Evolutionary conservation across 1,140 invertebrate genomes (phyloP), one percentile per base, ranked within the genome.

Genomic region (Sycophila sp.): DNA sequence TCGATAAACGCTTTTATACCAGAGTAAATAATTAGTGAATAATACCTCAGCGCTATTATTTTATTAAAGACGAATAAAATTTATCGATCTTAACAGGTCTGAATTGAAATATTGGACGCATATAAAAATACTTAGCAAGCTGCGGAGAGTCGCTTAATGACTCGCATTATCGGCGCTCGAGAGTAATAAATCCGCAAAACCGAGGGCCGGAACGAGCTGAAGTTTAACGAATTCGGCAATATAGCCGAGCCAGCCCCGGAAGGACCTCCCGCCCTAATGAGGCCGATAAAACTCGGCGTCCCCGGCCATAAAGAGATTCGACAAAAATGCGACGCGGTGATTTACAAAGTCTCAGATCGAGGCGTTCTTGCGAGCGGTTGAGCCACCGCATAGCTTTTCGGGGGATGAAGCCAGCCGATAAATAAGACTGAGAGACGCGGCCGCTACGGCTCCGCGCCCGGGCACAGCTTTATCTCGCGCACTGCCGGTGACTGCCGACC

Each of bases 331-430:
- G 3, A n/a, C 4, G 13, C 34, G 4, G 45, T 42, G 58, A 69
- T 69, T 69, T 69, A 69, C n/a, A 55, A 40, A 30, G 22, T 62
- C n/a, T n/a, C 24, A 26, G 15, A 24, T 34, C 17, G 49, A 28
- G 15, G 49, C 22, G 22, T 13, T 36, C 13, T 13, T 53, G 11
- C 28, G 11, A 30, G 6, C 19, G 34, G 4, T 3, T 19, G 34
- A 59, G 17, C 19, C 17, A n/a, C n/a, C n/a, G n/a, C n/a, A n/a
- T 59, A 22, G 53, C 38, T 67, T 67, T 56, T 58, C 64, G 15
- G 59, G 59, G 71, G 72, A 75, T 73, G 66, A 72, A 75, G 71
- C 69, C 66, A 60, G 67, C 65, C 53, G 68, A 76, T 76, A 76
- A 74, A 76, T 76, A 74, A 69, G 32, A 62, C 32, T 36, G n/a